A percentile compares a stretch with the other conserved stretches of the same genome.
Conservation (phyloP, 2,888 invertebrate species). For the Agriopis leucophaearia region DNA sequence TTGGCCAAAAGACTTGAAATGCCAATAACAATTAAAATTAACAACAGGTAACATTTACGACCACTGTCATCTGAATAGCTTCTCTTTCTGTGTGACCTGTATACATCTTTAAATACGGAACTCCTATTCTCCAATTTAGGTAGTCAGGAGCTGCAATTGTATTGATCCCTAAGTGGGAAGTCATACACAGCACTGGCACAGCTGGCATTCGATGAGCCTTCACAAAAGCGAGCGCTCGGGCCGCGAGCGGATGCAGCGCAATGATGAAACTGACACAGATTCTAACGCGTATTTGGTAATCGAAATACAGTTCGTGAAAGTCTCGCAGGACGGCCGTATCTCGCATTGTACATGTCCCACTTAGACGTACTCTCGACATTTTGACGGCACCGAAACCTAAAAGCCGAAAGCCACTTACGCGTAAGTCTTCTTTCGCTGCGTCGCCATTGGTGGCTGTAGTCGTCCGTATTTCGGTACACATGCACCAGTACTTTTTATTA, state of each 20-base stretch:
- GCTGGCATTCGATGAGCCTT: constrained; percentile 56
- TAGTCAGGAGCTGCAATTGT: constrained; percentile 17
- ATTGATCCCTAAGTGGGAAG: constrained; percentile 38
- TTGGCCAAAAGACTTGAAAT: too few species aligned
- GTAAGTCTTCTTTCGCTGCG: constrained; percentile 67
- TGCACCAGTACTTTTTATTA: constrained; percentile 61
- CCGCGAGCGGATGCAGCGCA: constrained; percentile 78
- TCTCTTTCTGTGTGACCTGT: neutral
- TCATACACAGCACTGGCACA: constrained; percentile 45
- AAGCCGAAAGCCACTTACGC: constrained; percentile 69
- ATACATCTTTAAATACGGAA: neutral
- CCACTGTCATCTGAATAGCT: neutral
- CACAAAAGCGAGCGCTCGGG: constrained; percentile 68
- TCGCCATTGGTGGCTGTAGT: constrained; percentile 67
- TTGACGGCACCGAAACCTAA: constrained; percentile 81
- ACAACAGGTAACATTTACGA: neutral
- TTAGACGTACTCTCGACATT: constrained; percentile 75
- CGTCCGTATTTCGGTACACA: constrained; percentile 57
- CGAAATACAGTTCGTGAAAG: constrained; percentile 84
- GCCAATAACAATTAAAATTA: neutral
- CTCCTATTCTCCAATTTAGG: constrained; percentile 1
- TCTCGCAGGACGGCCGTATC: constrained; percentile 82
- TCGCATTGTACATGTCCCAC: constrained; percentile 80
- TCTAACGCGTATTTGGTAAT: constrained; percentile 86
- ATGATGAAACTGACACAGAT: constrained; percentile 86